Percentiles rank a stretch among this genome's conserved stretches.
Conservation (phyloP, 2,113 vertebrate genomes). For the Sander lucioperca region DNA sequence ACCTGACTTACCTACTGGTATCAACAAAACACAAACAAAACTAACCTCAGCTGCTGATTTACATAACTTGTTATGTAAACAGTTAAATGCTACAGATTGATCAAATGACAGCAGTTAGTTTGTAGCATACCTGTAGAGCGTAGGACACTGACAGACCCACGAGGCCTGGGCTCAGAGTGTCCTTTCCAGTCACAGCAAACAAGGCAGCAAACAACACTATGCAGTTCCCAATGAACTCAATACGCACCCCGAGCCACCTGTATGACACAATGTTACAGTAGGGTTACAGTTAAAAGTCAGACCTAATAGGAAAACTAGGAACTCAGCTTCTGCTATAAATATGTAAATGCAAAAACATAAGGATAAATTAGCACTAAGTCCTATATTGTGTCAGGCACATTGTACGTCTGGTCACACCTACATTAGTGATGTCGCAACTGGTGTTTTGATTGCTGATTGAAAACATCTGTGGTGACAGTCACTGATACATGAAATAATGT, state of each 20-base stretch:
- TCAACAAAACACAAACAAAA: neutral
- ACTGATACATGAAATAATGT: too few species aligned
- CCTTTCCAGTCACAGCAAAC: conserved; percentile 91
- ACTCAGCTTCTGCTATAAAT: neutral
- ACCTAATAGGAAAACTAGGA: neutral
- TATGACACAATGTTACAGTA: conserved; percentile 5
- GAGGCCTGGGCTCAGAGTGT: conserved; percentile 87
- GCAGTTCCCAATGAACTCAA: conserved; percentile 96
- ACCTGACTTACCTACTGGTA: neutral
- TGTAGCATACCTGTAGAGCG: conserved; percentile 88
- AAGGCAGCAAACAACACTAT: conserved; percentile 94
- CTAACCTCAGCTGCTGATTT: neutral
- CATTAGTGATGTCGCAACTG: too few species aligned
- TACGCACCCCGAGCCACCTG: conserved; percentile 94
- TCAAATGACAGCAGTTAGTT: neutral
- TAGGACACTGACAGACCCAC: conserved; percentile 97
- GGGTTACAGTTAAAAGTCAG: neutral
- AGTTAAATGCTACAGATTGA: neutral
- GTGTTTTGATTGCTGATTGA: too few species aligned
- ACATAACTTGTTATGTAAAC: neutral
- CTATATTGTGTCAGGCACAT: too few species aligned
- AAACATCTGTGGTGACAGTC: too few species aligned
- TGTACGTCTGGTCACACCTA: too few species aligned
- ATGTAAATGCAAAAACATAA: too few species aligned
- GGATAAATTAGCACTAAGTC: too few species aligned